phyloP scores from a whole-genome alignment of 1,140 invertebrate genomes.

The Aphaenogaster rudis region DNA sequence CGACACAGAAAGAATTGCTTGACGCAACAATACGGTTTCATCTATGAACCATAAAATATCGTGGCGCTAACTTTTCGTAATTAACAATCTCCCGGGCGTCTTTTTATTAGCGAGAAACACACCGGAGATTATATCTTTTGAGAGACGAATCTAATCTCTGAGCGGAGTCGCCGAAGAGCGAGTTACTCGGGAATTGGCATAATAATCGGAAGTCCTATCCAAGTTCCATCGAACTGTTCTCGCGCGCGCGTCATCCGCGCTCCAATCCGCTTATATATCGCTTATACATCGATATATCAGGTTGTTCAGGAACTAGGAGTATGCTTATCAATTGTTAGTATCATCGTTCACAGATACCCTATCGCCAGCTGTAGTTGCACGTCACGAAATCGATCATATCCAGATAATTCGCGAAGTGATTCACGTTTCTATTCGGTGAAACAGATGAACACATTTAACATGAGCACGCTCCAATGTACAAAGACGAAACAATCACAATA shows the following conservation, averaged over 20 bases:
- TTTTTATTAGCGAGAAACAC: constrained; percentile 29
- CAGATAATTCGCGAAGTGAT: constrained; percentile 36
- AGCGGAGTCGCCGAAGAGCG: constrained; percentile 16
- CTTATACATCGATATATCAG: constrained; percentile 15
- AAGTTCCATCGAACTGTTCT: constrained; percentile 61
- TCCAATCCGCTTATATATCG: constrained; percentile 35
- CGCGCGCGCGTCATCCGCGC: not conserved
- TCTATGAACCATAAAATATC: not conserved
- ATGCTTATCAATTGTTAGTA: constrained; percentile 41
- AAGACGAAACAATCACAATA: not conserved
- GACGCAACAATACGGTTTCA: not conserved
- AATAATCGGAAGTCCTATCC: constrained; percentile 66
- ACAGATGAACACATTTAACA: not conserved
- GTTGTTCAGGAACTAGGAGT: constrained; percentile 42
- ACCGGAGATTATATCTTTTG: constrained; percentile 51
- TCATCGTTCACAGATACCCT: constrained; percentile 1
- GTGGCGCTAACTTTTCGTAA: not conserved
- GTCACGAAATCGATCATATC: constrained; percentile 30
- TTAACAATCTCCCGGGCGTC: not conserved
- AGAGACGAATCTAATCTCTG: constrained; percentile 46
- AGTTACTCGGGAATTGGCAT: constrained; percentile 62
- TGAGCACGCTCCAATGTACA: not conserved
- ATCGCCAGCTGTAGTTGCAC: not conserved
- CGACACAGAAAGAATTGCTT: not conserved
- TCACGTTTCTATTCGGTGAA: not conserved